Evolutionary conservation across 2,888 invertebrate species (phyloP).

Genomic region (Mermis nigrescens): DNA sequence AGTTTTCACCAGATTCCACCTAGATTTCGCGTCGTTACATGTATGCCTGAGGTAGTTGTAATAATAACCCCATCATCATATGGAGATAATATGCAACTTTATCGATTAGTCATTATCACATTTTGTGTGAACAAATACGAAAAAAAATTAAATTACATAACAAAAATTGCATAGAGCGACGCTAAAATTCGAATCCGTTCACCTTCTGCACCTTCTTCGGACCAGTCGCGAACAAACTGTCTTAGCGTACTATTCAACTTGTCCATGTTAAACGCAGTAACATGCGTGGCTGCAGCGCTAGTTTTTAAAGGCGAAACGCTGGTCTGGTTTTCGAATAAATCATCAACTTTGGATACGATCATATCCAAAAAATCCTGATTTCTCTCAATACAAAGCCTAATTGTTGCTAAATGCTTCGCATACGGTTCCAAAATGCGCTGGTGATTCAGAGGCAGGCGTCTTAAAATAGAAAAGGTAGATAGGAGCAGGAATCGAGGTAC

Average conservation of each 20-base stretch:
- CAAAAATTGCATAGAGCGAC: too few species aligned
- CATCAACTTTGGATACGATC: constrained; percentile 57
- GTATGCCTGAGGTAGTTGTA: too few species aligned
- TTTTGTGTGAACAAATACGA: too few species aligned
- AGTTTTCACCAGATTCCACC: too few species aligned
- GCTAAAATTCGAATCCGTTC: too few species aligned
- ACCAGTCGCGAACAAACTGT: constrained; percentile 94
- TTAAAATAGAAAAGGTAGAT: too few species aligned
- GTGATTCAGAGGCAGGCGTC: not conserved
- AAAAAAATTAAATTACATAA: too few species aligned
- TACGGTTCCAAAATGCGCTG: constrained; percentile 44
- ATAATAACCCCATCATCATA: too few species aligned
- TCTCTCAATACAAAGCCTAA: constrained; percentile 55
- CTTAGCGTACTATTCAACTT: constrained; percentile 82
- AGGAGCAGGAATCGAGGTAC: too few species aligned
- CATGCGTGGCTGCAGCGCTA: not conserved
- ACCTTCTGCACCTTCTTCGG: constrained; percentile 48
- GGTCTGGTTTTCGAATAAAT: constrained; percentile 56
- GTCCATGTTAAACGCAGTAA: constrained; percentile 42
- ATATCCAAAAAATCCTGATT: constrained; percentile 47
- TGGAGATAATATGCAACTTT: too few species aligned
- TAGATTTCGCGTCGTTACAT: too few species aligned
- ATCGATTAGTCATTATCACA: too few species aligned
- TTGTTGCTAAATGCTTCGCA: constrained; percentile 52
- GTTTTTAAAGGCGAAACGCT: constrained; percentile 16